These are phyloP conservation scores for Tympanuchus pallidicinctus DNA, from an alignment of 2,113 vertebrate genomes.

Conservation along the genomic window DNA sequence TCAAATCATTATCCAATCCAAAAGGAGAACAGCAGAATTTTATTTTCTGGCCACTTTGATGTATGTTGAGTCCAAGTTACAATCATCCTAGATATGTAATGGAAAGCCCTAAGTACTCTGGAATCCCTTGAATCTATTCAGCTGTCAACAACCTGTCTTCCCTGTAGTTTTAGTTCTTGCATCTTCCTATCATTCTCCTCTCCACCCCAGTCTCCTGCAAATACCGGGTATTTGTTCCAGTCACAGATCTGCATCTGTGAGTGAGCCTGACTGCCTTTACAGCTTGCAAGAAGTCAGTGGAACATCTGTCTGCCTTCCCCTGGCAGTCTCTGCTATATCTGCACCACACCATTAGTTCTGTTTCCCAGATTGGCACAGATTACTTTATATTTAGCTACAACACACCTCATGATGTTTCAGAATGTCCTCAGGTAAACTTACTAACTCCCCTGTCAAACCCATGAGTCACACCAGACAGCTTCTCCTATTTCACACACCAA, in stretches of 20 bases:
- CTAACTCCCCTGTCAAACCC: slow-evolving; percentile 34
- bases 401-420: slow-evolving; percentile 31
- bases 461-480: slow-evolving; percentile 38
- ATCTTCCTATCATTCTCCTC: not conserved
- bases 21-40: not conserved
- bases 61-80: not conserved
- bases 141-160: not conserved
- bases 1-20: not conserved
- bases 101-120: not conserved
- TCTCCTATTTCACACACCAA: not conserved
- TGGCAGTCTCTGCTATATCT: not conserved
- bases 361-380: slow-evolving; percentile 9
- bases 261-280: not conserved
- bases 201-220: rapidly evolving
- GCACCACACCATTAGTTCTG: not conserved
- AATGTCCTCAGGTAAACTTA: slow-evolving; percentile 55
- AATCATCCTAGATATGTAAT: not conserved
- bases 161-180: not conserved
- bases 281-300: not conserved
- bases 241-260: not conserved
- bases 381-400: slow-evolving; percentile 35
- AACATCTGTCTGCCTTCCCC: not conserved
- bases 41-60: not conserved
- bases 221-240: not conserved
- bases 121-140: not conserved